Percentiles rank a stretch among this genome's conserved stretches.
Conservation (phyloP, 2,113 vertebrate species). For the Nothocercus julius region DNA sequence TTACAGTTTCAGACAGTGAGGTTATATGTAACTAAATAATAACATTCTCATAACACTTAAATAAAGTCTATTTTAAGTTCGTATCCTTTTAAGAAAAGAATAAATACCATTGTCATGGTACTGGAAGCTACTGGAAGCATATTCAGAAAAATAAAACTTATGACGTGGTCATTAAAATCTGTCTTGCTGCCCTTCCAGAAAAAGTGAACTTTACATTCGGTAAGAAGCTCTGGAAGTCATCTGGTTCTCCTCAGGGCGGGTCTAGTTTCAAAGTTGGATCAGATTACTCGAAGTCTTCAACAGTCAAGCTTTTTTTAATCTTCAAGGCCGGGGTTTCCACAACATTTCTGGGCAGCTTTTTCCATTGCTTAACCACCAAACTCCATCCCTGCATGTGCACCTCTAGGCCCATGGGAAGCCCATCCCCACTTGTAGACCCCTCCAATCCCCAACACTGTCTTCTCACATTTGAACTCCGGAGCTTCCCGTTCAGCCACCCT, state of each 20-base stretch:
- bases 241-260: neutral
- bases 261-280: neutral
- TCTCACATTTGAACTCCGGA: neutral
- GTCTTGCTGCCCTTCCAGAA: neutral
- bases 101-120: neutral
- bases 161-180: neutral
- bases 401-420: neutral
- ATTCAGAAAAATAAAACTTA: neutral
- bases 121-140: neutral
- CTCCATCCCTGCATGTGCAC: neutral
- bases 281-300: neutral
- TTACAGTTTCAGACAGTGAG: neutral
- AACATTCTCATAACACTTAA: neutral
- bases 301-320: neutral
- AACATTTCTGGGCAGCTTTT: neutral
- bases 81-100: neutral
- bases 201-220: neutral
- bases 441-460: neutral
- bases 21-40: neutral
- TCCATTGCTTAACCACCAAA: neutral
- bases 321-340: neutral
- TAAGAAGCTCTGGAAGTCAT: neutral
- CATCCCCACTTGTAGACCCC: neutral
- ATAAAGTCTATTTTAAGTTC: neutral
- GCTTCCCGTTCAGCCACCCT: neutral